A percentile compares a stretch with the other conserved stretches of the same genome.
These are phyloP conservation scores for Sarcophaga bullata DNA, from an alignment of 1,140 invertebrate species.

Conservation along the genomic window DNA sequence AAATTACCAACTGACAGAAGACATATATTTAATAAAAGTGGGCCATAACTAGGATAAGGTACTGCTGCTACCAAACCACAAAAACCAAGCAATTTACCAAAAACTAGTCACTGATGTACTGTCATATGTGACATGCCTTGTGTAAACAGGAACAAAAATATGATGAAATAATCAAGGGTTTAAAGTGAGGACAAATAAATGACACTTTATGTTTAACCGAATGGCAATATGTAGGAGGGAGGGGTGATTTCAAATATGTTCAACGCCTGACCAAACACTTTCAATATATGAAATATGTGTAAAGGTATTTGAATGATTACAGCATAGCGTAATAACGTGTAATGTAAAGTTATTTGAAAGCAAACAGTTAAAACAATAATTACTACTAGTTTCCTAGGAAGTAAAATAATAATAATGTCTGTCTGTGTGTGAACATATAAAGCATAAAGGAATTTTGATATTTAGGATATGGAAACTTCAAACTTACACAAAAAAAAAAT, in stretches of 20 bases:
- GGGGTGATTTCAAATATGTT: constrained; percentile 22
- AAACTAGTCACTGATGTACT: background rate
- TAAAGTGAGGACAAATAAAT: constrained; percentile 25
- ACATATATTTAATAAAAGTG: background rate
- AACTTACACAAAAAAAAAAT: too few relatives aligned
- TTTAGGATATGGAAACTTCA: constrained; percentile 17
- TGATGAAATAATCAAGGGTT: constrained; percentile 29
- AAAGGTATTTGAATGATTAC: constrained; percentile 24
- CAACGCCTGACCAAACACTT: background rate
- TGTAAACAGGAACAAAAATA: background rate
- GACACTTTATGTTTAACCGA: constrained; percentile 4
- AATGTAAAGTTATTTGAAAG: background rate
- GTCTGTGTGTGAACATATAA: background rate
- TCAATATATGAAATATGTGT: constrained; percentile 25
- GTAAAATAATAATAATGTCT: too few relatives aligned
- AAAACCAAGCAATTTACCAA: background rate
- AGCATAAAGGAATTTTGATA: background rate
- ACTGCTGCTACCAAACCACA: background rate
- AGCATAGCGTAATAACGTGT: background rate
- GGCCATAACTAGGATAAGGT: background rate
- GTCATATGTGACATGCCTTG: constrained; percentile 33
- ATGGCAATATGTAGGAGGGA: background rate
- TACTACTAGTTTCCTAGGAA: background rate
- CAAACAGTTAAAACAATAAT: constrained; percentile 11
- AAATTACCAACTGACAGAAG: constrained; percentile 11